Percentiles rank a stretch among this genome's conserved stretches.
These are phyloP conservation scores for Helostoma temminkii DNA, from an alignment of 2,797 vertebrate species.

Conservation along the genomic window DNA sequence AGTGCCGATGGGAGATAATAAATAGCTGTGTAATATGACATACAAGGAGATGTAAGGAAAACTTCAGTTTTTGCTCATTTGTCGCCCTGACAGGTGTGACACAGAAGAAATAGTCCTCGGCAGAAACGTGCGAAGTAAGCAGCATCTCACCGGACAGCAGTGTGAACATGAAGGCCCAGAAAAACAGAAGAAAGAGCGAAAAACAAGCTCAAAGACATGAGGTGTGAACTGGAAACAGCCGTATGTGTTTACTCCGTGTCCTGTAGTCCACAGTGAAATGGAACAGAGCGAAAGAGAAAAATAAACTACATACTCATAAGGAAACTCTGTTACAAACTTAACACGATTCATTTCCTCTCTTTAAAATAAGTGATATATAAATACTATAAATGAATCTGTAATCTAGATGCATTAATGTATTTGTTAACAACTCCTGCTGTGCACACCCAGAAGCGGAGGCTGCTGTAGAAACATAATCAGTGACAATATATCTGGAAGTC, in stretches of 20 bases:
- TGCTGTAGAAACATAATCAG: no score
- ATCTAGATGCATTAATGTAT: no score
- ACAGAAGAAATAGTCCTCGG: constrained; percentile 36
- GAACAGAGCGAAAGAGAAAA: constrained; percentile 5
- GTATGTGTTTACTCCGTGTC: neutral
- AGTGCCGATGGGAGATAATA: constrained; percentile 18
- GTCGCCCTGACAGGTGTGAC: constrained; percentile 57
- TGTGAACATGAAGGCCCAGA: constrained; percentile 12
- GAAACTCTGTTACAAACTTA: no score
- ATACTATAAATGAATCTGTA: no score
- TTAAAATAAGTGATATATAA: no score
- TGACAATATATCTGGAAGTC: no score
- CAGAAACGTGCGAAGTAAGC: constrained; percentile 52
- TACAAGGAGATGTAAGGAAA: neutral
- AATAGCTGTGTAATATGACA: constrained; percentile 16
- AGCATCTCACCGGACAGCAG: constrained; percentile 28
- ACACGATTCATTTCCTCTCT: no score
- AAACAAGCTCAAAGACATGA: constrained; percentile 6
- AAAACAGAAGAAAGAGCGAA: neutral
- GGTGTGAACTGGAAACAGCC: constrained; percentile 5
- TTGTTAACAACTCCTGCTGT: no score
- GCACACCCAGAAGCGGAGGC: no score
- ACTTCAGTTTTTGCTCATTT: constrained; percentile 38
- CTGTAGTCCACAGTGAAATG: neutral
- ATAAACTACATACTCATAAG: neutral